A percentile compares a stretch with the other conserved stretches of the same genome.
These are phyloP conservation scores for Vipera latastei DNA, from an alignment of 2,797 vertebrate species.

Conservation along the genomic window DNA sequence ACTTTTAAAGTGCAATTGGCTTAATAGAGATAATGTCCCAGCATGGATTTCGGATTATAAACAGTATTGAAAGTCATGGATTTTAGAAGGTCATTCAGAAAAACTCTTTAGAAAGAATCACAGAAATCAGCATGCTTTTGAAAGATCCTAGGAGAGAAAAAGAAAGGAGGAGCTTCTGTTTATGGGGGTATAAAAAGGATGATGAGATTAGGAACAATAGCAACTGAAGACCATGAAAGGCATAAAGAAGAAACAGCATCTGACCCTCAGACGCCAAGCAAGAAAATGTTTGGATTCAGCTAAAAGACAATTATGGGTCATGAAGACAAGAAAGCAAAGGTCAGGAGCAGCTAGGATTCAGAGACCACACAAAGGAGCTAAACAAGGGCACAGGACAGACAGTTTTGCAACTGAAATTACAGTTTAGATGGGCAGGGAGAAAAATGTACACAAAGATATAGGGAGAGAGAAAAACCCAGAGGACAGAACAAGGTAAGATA, in stretches of 20 bases:
- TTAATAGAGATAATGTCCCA: neutral
- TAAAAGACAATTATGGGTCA: neutral
- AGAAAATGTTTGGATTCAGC: neutral
- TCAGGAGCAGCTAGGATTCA: neutral
- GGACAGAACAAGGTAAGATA: neutral
- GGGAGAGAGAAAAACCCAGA: neutral
- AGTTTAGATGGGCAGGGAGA: neutral
- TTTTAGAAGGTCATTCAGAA: neutral
- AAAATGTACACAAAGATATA: neutral
- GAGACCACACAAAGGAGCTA: neutral
- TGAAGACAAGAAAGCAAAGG: neutral
- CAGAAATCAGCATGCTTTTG: neutral
- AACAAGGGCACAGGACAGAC: neutral
- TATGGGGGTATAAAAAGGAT: neutral
- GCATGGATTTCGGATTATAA: neutral
- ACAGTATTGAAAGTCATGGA: neutral
- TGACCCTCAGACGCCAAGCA: neutral
- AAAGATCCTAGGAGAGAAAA: neutral
- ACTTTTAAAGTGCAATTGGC: neutral
- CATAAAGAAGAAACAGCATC: neutral
- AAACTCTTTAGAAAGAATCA: neutral
- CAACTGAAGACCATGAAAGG: neutral
- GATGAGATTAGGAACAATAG: neutral
- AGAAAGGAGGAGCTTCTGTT: neutral
- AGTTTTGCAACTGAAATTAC: neutral